Base-by-base conservation (phyloP, 2,113 vertebrate species). In the Corythoichthys haematopterus region DNA sequence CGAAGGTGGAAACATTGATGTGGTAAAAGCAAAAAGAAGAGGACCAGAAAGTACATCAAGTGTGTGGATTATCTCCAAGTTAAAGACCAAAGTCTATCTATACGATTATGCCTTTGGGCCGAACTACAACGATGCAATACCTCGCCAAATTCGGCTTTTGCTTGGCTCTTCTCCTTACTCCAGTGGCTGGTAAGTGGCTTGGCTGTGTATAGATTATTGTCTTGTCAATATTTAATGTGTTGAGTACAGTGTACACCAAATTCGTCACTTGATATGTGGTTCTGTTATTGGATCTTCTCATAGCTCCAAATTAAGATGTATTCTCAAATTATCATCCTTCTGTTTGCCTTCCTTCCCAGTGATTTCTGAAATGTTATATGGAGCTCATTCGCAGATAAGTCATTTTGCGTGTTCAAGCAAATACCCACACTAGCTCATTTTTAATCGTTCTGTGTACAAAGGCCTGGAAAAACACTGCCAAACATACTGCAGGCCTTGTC, bases 161-260 rank as follows among this genome's bases (percentile, higher is more conserved):
- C 71, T 55, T 88, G 81, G 60, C 83, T 0, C 76, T 88, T 8
- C 74, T 90, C 78, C 80, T 88, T 40, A 88, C 85, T 64, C 81
- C 86, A 15, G 87, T 88, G 56, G 77, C 88, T 43, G 88, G 88
- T 90, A 70, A 88, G 88, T 86, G 55, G n/a, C 37, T 28, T 20
- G 12, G n/a, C 2, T 48, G 43, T 80, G 28, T 5, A 66, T 77
- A 62, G 33, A 61, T 84, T 79, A 52, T 57, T 68, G 35, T 53
- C 43, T 51, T 9, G 15, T 83, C 2, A 79, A 75, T 71, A 68
- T 81, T 71, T 81, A 2, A 76, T 82, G 40, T 7, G 36, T 48
- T 50, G 48, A 15, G 20, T 48, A 28, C 8, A 64, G 1, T 36
- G 36, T 53, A n/a, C 47, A 37, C 50, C 63, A 10, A 43, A 20